Percentiles rank a stretch among this genome's conserved stretches.
Evolutionary conservation across 2,888 invertebrate species (phyloP).

Genomic region (Dynastes maya): DNA sequence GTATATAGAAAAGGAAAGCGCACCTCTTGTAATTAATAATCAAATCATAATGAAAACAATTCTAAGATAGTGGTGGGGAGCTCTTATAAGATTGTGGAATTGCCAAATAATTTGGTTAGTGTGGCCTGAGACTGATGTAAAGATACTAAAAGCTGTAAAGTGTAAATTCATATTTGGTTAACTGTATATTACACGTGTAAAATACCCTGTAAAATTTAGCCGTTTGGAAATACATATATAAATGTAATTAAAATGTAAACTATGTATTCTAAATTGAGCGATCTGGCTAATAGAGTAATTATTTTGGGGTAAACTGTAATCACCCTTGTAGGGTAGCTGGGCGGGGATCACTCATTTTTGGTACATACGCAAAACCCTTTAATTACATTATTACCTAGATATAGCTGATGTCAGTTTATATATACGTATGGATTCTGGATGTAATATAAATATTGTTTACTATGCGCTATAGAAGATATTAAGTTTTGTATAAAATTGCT

Average conservation of each 20-base stretch:
- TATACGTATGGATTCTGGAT: conserved; percentile 44
- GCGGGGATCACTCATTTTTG: conserved; percentile 71
- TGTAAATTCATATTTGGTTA: conserved; percentile 71
- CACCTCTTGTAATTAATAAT: conserved; percentile 19
- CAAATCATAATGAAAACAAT: conserved; percentile 12
- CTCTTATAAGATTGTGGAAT: conserved; percentile 61
- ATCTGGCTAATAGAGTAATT: conserved; percentile 57
- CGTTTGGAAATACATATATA: conserved; percentile 64
- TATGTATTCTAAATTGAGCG: conserved; percentile 62
- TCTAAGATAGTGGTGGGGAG: conserved; percentile 54
- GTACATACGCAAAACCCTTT: conserved; percentile 55
- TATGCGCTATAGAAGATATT: conserved; percentile 17
- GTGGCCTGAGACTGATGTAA: conserved; percentile 71
- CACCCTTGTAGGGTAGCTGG: conserved; percentile 70
- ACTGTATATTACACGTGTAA: conserved; percentile 71
- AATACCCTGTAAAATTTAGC: conserved; percentile 69
- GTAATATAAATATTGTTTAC: conserved; percentile 31
- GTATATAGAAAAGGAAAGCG: conserved; percentile 34
- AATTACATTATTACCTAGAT: conserved; percentile 42
- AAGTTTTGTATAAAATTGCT: conserved; percentile 40
- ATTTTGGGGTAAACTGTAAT: conserved; percentile 49
- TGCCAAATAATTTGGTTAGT: conserved; percentile 64
- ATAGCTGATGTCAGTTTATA: conserved; percentile 49
- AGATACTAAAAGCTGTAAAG: conserved; percentile 71
- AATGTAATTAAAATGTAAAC: conserved; percentile 61